Percentiles rank a stretch among this genome's conserved stretches.
phyloP scores from a whole-genome alignment of 1,140 invertebrate species.

The Camponotus floridanus region DNA sequence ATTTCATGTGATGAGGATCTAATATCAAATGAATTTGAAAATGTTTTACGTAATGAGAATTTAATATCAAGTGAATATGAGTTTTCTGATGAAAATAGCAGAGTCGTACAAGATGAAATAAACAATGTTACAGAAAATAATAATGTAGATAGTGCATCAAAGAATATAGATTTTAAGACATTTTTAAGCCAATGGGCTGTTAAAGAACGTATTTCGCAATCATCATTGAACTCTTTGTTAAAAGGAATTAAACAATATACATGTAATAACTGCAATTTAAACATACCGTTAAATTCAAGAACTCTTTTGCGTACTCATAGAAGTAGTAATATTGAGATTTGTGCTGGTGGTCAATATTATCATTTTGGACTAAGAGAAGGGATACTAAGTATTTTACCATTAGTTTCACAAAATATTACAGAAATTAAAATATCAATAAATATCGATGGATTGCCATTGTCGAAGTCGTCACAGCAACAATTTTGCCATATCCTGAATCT shows the following conservation, averaged over 20 bases:
- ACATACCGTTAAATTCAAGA: slow-evolving; percentile 17
- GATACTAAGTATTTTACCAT: slow-evolving; percentile 1
- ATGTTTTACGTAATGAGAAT: no score
- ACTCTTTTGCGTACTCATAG: slow-evolving; percentile 16
- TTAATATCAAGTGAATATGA: no score
- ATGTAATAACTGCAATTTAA: background rate
- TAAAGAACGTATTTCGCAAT: slow-evolving; percentile 6
- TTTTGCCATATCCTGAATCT: background rate
- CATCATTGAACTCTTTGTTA: slow-evolving; percentile 8
- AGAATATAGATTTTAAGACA: no score
- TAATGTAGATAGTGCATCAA: no score
- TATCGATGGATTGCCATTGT: background rate
- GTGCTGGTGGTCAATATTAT: slow-evolving; percentile 18
- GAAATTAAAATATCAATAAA: slow-evolving; percentile 18
- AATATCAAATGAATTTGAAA: no score
- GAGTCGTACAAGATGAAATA: no score
- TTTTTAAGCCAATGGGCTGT: slow-evolving; percentile 8
- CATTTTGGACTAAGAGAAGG: background rate
- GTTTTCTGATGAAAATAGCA: no score
- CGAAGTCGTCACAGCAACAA: background rate
- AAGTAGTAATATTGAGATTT: background rate
- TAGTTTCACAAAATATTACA: background rate
- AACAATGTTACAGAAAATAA: no score
- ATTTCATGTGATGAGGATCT: no score
- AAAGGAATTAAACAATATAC: background rate